Conservation (phyloP, 2,797 vertebrate species). For the Darevskia mixta region DNA sequence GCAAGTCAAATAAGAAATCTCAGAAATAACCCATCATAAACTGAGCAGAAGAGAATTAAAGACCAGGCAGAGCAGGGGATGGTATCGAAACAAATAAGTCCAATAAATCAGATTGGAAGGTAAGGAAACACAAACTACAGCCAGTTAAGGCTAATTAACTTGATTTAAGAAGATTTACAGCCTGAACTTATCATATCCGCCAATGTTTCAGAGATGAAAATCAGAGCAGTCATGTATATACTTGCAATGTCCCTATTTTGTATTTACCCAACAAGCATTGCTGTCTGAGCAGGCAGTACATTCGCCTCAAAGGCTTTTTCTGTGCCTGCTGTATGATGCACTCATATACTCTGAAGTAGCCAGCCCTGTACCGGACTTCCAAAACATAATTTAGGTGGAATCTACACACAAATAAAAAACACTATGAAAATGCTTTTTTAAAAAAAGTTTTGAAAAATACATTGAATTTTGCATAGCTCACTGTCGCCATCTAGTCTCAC, state of each 20-base stretch:
- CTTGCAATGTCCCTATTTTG: not conserved
- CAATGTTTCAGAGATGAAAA: slow-evolving; percentile 17
- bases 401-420: no score
- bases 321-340: not conserved
- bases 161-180: not conserved
- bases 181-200: not conserved
- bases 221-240: not conserved
- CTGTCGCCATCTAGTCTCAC: no score
- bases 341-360: not conserved
- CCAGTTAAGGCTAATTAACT: not conserved
- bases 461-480: no score
- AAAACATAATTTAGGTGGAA: no score
- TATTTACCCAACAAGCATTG: not conserved
- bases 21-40: not conserved
- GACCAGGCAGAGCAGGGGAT: not conserved
- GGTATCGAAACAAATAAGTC: not conserved
- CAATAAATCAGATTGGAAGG: not conserved
- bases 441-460: no score
- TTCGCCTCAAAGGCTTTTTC: not conserved
- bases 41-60: not conserved
- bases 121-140: not conserved
- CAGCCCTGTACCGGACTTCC: not conserved
- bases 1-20: not conserved
- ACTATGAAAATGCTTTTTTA: no score
- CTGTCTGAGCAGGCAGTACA: not conserved